These are phyloP conservation scores for Denticeps clupeoides DNA, from an alignment of 2,797 vertebrate genomes.

Conservation along the genomic window DNA sequence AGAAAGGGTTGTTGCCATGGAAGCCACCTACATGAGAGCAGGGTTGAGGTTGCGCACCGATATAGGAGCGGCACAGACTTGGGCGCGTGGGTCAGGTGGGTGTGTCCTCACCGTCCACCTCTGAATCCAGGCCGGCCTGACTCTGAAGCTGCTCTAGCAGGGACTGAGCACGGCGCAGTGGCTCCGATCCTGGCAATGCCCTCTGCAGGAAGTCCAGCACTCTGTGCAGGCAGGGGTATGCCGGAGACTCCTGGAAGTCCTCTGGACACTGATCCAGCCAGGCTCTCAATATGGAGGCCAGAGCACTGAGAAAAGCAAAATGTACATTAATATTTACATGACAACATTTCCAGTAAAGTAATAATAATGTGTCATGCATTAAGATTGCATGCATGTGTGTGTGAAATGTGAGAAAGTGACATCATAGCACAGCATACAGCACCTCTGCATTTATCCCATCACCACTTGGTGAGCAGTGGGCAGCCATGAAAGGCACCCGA, in stretches of 20 bases:
- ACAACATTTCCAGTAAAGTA: too few species aligned
- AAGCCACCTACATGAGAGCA: slow-evolving; percentile 55
- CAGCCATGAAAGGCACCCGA: too few species aligned
- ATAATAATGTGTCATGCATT: too few species aligned
- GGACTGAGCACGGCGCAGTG: slow-evolving; percentile 66
- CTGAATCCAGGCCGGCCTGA: slow-evolving; percentile 55
- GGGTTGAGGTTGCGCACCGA: neutral
- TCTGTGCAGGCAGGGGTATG: slow-evolving; percentile 67
- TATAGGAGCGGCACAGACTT: neutral
- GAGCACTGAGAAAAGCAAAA: slow-evolving; percentile 49
- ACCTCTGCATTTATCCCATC: too few species aligned
- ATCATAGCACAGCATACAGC: too few species aligned
- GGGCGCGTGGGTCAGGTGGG: neutral
- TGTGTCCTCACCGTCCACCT: slow-evolving; percentile 62
- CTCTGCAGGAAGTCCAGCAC: slow-evolving; percentile 70
- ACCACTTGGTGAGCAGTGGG: too few species aligned
- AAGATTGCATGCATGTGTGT: too few species aligned
- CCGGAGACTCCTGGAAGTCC: slow-evolving; percentile 81
- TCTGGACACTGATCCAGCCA: slow-evolving; percentile 91
- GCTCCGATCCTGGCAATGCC: slow-evolving; percentile 73
- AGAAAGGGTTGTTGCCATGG: slow-evolving; percentile 52
- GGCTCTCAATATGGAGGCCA: slow-evolving; percentile 77
- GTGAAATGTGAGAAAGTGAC: too few species aligned
- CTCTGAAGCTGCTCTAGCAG: slow-evolving; percentile 77
- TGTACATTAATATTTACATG: neutral